Conservation (phyloP, 2,113 vertebrate species). For the Rhinoderma darwinii region DNA sequence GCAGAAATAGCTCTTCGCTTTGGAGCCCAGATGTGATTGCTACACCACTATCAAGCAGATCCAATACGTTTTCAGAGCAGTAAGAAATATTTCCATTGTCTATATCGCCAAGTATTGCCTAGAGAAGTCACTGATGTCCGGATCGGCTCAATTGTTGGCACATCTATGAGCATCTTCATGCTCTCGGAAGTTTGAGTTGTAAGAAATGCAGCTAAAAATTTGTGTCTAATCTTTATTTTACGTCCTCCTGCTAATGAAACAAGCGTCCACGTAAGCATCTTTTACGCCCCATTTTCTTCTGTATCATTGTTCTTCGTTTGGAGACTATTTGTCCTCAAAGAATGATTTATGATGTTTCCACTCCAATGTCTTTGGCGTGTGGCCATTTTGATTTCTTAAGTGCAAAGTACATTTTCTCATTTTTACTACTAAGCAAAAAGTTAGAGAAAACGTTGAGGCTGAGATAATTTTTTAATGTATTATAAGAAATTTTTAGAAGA, state of each 20-base stretch:
- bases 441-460: neutral
- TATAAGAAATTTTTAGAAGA: neutral
- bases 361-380: neutral
- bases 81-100: no score
- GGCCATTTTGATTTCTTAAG: slow-evolving; percentile 46
- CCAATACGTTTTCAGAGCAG: no score
- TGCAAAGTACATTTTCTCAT: neutral
- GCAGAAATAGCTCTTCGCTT: no score
- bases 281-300: neutral
- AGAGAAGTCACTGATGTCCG: neutral
- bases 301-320: neutral
- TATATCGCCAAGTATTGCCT: no score
- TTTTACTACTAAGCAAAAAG: slow-evolving; percentile 19
- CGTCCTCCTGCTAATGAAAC: neutral
- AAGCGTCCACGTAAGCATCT: neutral
- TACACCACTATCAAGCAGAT: no score
- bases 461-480: neutral
- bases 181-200: neutral
- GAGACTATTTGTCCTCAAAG: slow-evolving; percentile 22
- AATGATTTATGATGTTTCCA: slow-evolving; percentile 18
- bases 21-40: no score
- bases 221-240: neutral
- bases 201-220: neutral
- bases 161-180: neutral
- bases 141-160: neutral